These are phyloP conservation scores for Luffia ferchaultella DNA, from an alignment of 2,888 invertebrate genomes.

Conservation along the genomic window DNA sequence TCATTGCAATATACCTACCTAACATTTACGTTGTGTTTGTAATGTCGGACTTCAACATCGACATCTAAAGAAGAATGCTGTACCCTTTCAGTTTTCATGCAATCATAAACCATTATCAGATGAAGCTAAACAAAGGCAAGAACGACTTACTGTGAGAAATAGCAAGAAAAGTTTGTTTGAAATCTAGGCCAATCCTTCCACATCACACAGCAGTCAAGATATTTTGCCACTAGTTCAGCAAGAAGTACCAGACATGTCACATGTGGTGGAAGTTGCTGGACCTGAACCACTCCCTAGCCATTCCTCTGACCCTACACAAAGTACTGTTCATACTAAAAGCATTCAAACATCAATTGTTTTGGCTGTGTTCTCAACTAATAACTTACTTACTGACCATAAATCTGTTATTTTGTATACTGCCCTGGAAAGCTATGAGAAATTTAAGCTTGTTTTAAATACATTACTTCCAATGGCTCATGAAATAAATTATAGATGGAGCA, in stretches of 20 bases:
- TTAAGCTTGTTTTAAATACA: slow-evolving; percentile 1
- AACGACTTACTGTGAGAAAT: neutral
- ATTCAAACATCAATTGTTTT: slow-evolving; percentile 3
- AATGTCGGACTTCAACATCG: slow-evolving; percentile 1
- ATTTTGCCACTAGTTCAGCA: neutral
- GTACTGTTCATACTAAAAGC: neutral
- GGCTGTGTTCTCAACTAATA: neutral
- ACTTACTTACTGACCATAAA: slow-evolving; percentile 1
- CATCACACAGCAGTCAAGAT: neutral
- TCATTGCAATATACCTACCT: neutral
- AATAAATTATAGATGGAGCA: slow-evolving; percentile 3
- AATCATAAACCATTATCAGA: slow-evolving; percentile 1
- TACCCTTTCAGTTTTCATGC: slow-evolving; percentile 2
- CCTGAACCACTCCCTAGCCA: too few relatives aligned
- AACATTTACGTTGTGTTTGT: neutral
- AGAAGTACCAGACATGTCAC: neutral
- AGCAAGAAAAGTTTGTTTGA: slow-evolving; percentile 1
- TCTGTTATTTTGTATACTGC: slow-evolving; percentile 2
- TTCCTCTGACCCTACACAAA: too few relatives aligned
- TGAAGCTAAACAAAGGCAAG: slow-evolving; percentile 2
- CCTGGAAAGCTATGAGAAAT: slow-evolving; percentile 1
- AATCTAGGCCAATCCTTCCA: neutral
- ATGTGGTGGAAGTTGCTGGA: too few relatives aligned
- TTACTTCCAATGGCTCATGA: slow-evolving; percentile 5
- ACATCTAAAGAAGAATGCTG: slow-evolving; percentile 3